A percentile compares a stretch with the other conserved stretches of the same genome.
phyloP scores from a whole-genome alignment of 1,140 invertebrate species.

The Brachionus manjavacas region DNA sequence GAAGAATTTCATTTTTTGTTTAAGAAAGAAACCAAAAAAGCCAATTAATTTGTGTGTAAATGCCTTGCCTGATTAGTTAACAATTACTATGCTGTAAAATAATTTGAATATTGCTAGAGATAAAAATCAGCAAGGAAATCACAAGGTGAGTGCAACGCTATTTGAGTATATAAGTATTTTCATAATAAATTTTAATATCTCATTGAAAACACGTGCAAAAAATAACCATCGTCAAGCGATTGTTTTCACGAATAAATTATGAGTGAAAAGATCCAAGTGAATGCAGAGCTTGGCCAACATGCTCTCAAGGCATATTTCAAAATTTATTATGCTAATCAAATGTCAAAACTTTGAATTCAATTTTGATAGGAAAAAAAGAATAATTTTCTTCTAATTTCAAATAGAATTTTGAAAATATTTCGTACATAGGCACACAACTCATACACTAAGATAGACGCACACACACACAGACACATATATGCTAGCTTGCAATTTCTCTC shows the following conservation, averaged over 20 bases:
- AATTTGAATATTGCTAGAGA: background rate
- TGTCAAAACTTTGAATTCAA: conserved; percentile 32
- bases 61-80: too few relatives aligned
- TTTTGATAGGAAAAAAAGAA: background rate
- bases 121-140: background rate
- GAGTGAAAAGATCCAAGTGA: background rate
- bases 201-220: background rate
- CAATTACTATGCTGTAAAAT: background rate
- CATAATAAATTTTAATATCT: background rate
- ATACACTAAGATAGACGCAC: background rate
- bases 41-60: background rate
- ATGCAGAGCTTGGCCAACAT: background rate
- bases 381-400: conserved; percentile 27
- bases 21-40: background rate
- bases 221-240: background rate
- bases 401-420: conserved; percentile 24
- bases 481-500: background rate
- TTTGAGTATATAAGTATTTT: background rate
- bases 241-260: conserved; percentile 15
- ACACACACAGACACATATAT: background rate
- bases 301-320: conserved; percentile 9
- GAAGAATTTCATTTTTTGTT: background rate
- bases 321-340: conserved; percentile 31
- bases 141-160: background rate
- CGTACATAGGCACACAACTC: conserved; percentile 16